These are phyloP conservation scores for Cliona cf. orientalis DNA, from an alignment of 37 sponge, comb jelly and placozoan genomes.

Conservation along the genomic window DNA sequence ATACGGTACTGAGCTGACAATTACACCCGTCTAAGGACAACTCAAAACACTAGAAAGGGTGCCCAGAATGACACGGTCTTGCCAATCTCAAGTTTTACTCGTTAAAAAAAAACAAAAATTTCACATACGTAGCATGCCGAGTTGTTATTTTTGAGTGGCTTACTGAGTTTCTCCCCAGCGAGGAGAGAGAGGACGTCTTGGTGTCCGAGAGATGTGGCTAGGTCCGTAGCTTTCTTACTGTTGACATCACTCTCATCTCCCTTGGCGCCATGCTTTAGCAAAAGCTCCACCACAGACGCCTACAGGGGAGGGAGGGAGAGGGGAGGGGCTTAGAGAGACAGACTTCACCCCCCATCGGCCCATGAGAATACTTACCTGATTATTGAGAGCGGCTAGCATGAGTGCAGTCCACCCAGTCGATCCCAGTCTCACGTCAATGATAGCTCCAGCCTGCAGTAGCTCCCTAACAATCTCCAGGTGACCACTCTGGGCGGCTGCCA, in stretches of 20 bases:
- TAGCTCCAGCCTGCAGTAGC: conserved; percentile 52
- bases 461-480: conserved; percentile 56
- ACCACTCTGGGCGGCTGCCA: conserved; percentile 86
- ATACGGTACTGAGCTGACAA: no score
- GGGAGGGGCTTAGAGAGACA: not conserved
- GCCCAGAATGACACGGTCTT: no score
- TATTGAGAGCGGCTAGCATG: conserved; percentile 83
- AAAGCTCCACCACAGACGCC: conserved; percentile 39
- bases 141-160: not conserved
- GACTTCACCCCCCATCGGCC: not conserved
- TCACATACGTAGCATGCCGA: no score
- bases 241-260: conserved; percentile 37
- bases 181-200: conserved; percentile 24
- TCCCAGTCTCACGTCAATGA: conserved; percentile 35
- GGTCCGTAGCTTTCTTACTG: conserved; percentile 36
- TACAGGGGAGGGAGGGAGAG: not conserved
- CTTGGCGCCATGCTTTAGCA: conserved; percentile 62
- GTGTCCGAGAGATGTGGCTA: conserved; percentile 50
- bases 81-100: no score
- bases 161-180: conserved; percentile 14
- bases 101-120: no score
- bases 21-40: no score
- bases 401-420: conserved; percentile 71
- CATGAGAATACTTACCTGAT: conserved; percentile 21
- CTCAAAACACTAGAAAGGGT: no score